Evolutionary conservation across 2,888 invertebrate genomes (phyloP).

Genomic region (Asteroscopus sphinx): DNA sequence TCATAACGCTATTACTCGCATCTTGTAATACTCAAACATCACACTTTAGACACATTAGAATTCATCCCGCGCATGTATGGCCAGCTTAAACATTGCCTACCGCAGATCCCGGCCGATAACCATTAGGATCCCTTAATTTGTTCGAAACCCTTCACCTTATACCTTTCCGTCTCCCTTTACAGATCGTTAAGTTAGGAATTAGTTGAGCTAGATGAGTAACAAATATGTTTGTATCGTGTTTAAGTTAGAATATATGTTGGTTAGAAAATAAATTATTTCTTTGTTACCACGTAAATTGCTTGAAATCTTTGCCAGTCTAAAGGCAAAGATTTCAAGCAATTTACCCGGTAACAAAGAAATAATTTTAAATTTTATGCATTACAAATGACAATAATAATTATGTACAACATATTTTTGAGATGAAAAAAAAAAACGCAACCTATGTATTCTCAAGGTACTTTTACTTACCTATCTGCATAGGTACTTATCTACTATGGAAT

Average conservation of each 20-base stretch:
- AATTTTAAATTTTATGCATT: no score
- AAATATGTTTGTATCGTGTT: constrained; percentile 9
- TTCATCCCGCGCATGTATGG: constrained; percentile 83
- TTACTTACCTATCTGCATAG: no score
- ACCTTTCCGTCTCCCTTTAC: constrained; percentile 87
- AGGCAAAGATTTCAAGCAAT: no score
- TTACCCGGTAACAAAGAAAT: no score
- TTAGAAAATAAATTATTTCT: no score
- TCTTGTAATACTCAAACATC: constrained; percentile 45
- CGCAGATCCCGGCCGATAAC: constrained; percentile 84
- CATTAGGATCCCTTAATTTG: constrained; percentile 89
- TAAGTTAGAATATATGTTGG: not conserved
- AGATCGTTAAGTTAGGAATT: constrained; percentile 79
- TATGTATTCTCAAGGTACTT: no score
- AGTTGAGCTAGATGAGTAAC: constrained; percentile 50
- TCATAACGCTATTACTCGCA: constrained; percentile 34
- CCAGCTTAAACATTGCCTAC: constrained; percentile 77
- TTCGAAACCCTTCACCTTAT: constrained; percentile 86
- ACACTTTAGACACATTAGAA: constrained; percentile 78
- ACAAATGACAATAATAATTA: no score
- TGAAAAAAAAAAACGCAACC: no score
- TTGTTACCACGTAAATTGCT: no score
- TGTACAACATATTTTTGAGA: no score
- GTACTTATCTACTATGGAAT: no score
- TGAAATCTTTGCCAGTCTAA: no score